Conservation (phyloP, 2,113 vertebrate genomes). For the Bombycilla garrulus region DNA sequence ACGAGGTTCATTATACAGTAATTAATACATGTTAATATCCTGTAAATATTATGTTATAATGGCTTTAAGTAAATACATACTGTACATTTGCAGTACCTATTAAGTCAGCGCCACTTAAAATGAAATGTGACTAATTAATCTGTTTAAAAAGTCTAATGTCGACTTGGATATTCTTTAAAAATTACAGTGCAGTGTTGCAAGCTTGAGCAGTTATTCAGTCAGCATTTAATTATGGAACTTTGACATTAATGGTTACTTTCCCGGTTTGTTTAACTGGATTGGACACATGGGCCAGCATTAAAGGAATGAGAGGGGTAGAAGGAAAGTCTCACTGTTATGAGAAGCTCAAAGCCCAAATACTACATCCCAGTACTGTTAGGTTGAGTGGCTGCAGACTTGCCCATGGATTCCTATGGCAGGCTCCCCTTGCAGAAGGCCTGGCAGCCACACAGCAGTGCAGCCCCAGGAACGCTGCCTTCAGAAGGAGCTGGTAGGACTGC, state of each 20-base stretch:
- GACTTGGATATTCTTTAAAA: conserved; percentile 71
- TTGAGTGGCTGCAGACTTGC: background rate
- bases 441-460: accelerated
- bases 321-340: background rate
- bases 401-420: background rate
- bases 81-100: conserved; percentile 59
- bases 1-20: conserved; percentile 73
- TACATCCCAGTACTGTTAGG: background rate
- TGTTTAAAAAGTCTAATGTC: conserved; percentile 66
- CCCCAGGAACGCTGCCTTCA: background rate
- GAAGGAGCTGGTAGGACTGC: background rate
- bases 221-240: conserved; percentile 56
- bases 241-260: conserved; percentile 40
- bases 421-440: background rate
- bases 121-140: conserved; percentile 76
- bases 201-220: background rate
- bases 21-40: conserved; percentile 76
- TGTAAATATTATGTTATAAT: conserved; percentile 79
- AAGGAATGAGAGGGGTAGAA: background rate
- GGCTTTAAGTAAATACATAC: conserved; percentile 75
- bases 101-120: conserved; percentile 68
- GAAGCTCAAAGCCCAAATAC: background rate
- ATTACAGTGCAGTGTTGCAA: conserved; percentile 41
- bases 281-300: conserved; percentile 38
- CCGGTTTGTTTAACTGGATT: conserved; percentile 44